Percentiles rank a stretch among this genome's conserved stretches.
phyloP scores from a whole-genome alignment of 2,797 vertebrate genomes.

The Uromys caudimaculatus region DNA sequence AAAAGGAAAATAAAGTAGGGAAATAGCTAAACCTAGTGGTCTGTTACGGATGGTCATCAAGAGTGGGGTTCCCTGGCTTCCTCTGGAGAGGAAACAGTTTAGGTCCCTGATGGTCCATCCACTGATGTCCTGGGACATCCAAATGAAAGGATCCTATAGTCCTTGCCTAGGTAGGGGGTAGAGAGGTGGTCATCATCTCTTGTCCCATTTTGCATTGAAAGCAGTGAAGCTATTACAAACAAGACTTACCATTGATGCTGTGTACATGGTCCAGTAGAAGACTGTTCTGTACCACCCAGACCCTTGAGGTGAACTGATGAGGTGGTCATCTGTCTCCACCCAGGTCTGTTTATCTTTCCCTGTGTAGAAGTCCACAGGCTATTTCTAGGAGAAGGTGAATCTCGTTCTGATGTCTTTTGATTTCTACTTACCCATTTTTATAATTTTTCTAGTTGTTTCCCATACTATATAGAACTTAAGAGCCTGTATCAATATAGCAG shows the following conservation, averaged over 20 bases:
- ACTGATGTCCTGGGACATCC: neutral
- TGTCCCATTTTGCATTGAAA: conserved; percentile 13
- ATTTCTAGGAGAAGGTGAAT: neutral
- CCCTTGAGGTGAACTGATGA: neutral
- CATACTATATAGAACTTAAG: conserved; percentile 26
- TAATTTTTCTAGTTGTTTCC: conserved; percentile 54
- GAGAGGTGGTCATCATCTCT: neutral
- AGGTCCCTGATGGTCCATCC: neutral
- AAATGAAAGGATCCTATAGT: neutral
- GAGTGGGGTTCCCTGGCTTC: neutral
- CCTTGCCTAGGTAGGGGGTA: neutral
- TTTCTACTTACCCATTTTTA: conserved; percentile 1
- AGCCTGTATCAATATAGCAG: conserved; percentile 58
- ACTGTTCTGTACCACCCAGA: neutral
- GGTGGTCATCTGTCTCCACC: neutral
- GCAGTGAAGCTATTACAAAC: neutral
- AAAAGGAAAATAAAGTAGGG: conserved; percentile 6
- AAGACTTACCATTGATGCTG: neutral
- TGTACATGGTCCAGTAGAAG: neutral
- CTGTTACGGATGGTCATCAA: neutral
- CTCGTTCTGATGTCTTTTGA: neutral
- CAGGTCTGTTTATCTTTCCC: neutral
- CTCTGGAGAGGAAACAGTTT: neutral
- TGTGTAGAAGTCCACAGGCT: neutral
- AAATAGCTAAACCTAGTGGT: conserved; percentile 16